Conservation (phyloP, 30 jellyfish, hydroid and myxozoan genomes). For the Clytia hemisphaerica region DNA sequence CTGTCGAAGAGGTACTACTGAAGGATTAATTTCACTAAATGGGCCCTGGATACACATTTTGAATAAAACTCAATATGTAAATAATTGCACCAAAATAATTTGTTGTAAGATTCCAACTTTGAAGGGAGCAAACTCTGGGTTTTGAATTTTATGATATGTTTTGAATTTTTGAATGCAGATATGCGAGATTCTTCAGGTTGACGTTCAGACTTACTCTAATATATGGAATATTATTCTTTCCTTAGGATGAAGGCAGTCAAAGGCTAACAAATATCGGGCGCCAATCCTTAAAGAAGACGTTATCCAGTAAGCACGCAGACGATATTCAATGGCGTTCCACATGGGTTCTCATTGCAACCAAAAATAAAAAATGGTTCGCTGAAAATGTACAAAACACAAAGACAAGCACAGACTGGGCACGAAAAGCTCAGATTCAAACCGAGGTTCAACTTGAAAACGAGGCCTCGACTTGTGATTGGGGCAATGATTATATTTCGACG, state of each 20-base stretch:
- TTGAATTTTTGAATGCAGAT: background rate
- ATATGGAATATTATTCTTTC: background rate
- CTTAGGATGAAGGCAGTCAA: conserved; percentile 70
- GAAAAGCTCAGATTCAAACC: conserved; percentile 49
- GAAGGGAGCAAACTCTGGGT: no score
- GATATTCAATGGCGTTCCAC: conserved; percentile 61
- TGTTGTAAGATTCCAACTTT: no score
- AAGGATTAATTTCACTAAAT: no score
- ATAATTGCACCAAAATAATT: no score
- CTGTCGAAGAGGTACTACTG: no score
- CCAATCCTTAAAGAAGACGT: conserved; percentile 28
- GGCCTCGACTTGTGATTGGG: conserved; percentile 37
- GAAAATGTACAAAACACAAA: conserved; percentile 53
- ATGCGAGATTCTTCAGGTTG: background rate
- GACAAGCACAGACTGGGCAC: conserved; percentile 51
- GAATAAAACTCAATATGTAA: no score
- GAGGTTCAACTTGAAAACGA: conserved; percentile 12
- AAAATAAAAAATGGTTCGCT: conserved; percentile 59
- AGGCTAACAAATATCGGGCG: conserved; percentile 45
- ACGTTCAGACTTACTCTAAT: background rate
- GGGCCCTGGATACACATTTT: no score
- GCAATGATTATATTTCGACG: conserved; percentile 34
- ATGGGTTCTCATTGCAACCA: conserved; percentile 53
- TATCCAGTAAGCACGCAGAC: conserved; percentile 56
- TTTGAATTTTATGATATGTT: no score